Conservation (phyloP, 2,113 vertebrate species). For the Ceratotherium simum region DNA sequence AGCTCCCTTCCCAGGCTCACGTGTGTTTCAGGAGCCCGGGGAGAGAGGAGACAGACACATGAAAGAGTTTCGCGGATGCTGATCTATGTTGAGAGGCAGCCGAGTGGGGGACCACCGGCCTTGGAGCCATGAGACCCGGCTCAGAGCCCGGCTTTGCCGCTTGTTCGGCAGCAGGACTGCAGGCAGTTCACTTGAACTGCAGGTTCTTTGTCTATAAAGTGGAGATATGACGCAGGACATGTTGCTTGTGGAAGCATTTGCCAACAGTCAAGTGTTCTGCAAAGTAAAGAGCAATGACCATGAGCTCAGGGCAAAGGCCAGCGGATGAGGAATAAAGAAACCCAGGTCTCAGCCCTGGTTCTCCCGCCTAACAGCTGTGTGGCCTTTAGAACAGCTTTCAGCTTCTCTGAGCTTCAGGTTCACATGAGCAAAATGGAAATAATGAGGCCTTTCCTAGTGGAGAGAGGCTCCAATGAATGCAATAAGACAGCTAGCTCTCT, state of each 20-base stretch:
- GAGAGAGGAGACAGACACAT: neutral
- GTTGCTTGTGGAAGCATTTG: fast-evolving
- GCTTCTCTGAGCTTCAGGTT: neutral
- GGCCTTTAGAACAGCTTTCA: neutral
- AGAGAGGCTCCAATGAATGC: neutral
- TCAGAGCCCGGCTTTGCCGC: neutral
- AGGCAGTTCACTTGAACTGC: too few relatives aligned
- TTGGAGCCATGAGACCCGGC: neutral
- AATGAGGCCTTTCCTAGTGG: neutral
- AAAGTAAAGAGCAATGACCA: neutral
- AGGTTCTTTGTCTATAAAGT: neutral
- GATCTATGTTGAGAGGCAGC: neutral
- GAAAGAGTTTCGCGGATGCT: neutral
- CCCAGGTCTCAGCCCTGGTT: neutral
- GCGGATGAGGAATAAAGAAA: neutral
- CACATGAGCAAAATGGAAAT: neutral
- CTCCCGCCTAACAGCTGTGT: neutral
- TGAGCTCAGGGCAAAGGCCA: neutral
- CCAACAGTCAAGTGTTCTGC: neutral
- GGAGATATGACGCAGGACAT: fast-evolving
- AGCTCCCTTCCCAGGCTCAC: neutral
- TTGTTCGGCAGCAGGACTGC: neutral
- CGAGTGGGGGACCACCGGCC: neutral
- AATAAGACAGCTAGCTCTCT: neutral
- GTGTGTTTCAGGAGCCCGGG: neutral